Evolutionary conservation across 1,140 invertebrate species (phyloP).

Genomic region (Rhagoletis pomonella): DNA sequence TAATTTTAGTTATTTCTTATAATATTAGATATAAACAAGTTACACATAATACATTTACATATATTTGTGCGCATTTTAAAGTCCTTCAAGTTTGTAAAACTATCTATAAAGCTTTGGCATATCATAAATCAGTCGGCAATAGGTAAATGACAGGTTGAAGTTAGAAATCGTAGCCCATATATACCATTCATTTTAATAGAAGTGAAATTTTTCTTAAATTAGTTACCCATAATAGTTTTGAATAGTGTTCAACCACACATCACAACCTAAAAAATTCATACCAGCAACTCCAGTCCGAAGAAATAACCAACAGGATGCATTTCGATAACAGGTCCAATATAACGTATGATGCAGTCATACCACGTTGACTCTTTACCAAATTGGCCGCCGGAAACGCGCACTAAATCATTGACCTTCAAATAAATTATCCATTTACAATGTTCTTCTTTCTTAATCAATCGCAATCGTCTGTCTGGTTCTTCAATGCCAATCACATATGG

Average conservation of each 20-base stretch:
- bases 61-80: too few species aligned
- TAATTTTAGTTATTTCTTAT: too few species aligned
- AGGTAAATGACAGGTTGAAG: neutral
- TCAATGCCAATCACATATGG: conserved; percentile 75
- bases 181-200: neutral
- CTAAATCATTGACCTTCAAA: conserved; percentile 66
- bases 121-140: neutral
- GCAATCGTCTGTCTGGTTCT: conserved; percentile 75
- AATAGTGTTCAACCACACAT: neutral
- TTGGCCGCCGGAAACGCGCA: conserved; percentile 71
- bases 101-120: neutral
- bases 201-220: neutral
- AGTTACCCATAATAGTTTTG: neutral
- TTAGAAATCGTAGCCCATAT: conserved; percentile 25
- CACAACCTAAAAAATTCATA: conserved; percentile 66
- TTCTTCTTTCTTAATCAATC: conserved; percentile 73
- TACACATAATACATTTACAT: too few species aligned
- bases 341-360: conserved; percentile 74
- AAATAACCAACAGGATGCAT: conserved; percentile 76
- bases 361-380: conserved; percentile 59
- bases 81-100: too few species aligned
- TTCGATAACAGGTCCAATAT: conserved; percentile 76
- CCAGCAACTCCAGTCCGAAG: conserved; percentile 78
- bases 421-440: conserved; percentile 74
- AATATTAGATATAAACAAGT: too few species aligned